phyloP scores from a whole-genome alignment of 2,888 invertebrate genomes.

The Bombylius discolor region DNA sequence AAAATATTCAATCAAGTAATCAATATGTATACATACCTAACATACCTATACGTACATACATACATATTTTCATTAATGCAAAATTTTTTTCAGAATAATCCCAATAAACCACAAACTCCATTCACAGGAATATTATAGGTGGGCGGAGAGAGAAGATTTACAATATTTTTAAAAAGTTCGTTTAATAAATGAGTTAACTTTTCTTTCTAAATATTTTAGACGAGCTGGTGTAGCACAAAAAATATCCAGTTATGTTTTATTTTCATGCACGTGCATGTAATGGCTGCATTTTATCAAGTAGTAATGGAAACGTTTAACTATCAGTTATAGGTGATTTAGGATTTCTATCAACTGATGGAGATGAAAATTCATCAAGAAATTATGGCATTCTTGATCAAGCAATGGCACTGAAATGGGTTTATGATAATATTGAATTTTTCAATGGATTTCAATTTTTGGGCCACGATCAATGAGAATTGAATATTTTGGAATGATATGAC shows the following conservation, averaged over 20 bases:
- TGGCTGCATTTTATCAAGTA: conserved; percentile 81
- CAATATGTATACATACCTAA: too few species aligned
- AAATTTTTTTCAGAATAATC: conserved; percentile 34
- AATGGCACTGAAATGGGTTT: conserved; percentile 79
- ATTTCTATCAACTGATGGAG: conserved; percentile 78
- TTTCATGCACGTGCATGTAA: conserved; percentile 89
- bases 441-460: conserved; percentile 88
- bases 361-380: conserved; percentile 86
- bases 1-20: too few species aligned
- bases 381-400: conserved; percentile 86
- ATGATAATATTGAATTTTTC: conserved; percentile 75
- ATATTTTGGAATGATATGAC: too few species aligned
- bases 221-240: conserved; percentile 60
- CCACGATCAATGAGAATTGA: too few species aligned
- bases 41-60: too few species aligned
- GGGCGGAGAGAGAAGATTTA: conserved; percentile 74
- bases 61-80: too few species aligned
- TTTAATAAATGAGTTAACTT: too few species aligned
- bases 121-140: conserved; percentile 69
- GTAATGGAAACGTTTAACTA: conserved; percentile 91
- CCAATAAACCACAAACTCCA: conserved; percentile 38
- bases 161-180: too few species aligned
- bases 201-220: conserved; percentile 33
- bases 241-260: conserved; percentile 86
- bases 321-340: conserved; percentile 80